A percentile compares a stretch with the other conserved stretches of the same genome.
Conservation (phyloP, 2,888 invertebrate species). For the Pristionchus japonicus region DNA sequence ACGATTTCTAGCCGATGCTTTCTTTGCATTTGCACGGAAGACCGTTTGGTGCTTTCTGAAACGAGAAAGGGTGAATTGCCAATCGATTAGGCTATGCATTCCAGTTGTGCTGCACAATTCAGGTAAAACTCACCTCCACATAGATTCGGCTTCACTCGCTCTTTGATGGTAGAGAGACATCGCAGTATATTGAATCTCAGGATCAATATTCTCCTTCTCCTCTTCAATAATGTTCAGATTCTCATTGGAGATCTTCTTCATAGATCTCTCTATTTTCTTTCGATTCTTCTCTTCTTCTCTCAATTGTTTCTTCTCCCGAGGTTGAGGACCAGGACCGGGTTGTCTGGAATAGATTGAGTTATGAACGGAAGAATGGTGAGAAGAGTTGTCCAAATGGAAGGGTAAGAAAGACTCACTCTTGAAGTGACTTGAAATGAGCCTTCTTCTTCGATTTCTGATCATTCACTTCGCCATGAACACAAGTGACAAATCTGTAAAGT, state of each 20-base stretch:
- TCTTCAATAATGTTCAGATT: neutral
- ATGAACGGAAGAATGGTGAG: neutral
- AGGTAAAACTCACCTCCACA: neutral
- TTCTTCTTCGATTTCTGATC: constrained; percentile 19
- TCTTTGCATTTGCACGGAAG: constrained; percentile 4
- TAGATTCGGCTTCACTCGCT: neutral
- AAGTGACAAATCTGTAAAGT: neutral
- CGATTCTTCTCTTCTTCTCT: constrained; percentile 35
- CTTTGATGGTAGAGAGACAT: neutral
- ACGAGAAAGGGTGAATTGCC: neutral
- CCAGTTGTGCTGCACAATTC: neutral
- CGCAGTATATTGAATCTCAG: constrained; percentile 7
- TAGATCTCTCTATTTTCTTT: neutral
- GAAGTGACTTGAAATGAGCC: neutral
- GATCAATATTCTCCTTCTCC: constrained; percentile 2
- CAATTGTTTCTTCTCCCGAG: constrained; percentile 4
- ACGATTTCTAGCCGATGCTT: constrained; percentile 6
- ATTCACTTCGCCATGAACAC: neutral
- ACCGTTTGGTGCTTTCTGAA: constrained; percentile 18
- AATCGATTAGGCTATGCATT: neutral
- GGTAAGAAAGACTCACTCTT: neutral
- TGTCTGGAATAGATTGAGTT: neutral
- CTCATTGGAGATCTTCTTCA: neutral
- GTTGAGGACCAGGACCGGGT: constrained; percentile 18
- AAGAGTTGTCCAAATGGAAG: neutral